Evolutionary conservation across 2,888 invertebrate genomes (phyloP).

Genomic region (Saturnia japonica): DNA sequence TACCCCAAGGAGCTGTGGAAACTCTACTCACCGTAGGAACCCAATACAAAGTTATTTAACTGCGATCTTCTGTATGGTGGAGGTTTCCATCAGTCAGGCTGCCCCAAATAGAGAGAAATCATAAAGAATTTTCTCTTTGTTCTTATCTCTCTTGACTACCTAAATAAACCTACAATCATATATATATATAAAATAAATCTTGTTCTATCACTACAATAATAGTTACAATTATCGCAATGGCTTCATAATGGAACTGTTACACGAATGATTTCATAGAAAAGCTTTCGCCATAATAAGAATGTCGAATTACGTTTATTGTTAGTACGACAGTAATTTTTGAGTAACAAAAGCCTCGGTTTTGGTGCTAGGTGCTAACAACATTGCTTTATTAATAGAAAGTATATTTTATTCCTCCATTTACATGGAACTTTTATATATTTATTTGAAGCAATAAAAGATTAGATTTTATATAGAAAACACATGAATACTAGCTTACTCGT

Average conservation of each 20-base stretch:
- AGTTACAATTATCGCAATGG: not conserved
- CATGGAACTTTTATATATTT: not conserved
- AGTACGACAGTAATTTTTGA: not conserved
- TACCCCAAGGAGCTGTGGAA: no score
- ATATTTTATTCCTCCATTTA: not conserved
- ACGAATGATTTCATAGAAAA: not conserved
- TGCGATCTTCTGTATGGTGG: no score
- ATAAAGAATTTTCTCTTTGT: no score
- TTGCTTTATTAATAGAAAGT: not conserved
- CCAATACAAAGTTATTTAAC: no score
- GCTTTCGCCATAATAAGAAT: not conserved
- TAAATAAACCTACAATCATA: not conserved
- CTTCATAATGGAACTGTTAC: not conserved
- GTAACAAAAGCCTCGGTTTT: not conserved
- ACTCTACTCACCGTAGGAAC: no score
- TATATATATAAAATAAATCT: not conserved
- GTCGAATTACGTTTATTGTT: constrained; percentile 7
- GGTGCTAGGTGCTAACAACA: not conserved
- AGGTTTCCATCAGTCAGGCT: no score
- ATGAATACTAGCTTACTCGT: no score
- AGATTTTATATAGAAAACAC: no score
- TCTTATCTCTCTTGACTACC: no score
- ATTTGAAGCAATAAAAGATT: no score
- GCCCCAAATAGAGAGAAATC: no score
- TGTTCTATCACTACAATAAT: not conserved